These are phyloP conservation scores for Pseudocheirus occidentalis DNA, from an alignment of 2,797 vertebrate species.

Conservation along the genomic window DNA sequence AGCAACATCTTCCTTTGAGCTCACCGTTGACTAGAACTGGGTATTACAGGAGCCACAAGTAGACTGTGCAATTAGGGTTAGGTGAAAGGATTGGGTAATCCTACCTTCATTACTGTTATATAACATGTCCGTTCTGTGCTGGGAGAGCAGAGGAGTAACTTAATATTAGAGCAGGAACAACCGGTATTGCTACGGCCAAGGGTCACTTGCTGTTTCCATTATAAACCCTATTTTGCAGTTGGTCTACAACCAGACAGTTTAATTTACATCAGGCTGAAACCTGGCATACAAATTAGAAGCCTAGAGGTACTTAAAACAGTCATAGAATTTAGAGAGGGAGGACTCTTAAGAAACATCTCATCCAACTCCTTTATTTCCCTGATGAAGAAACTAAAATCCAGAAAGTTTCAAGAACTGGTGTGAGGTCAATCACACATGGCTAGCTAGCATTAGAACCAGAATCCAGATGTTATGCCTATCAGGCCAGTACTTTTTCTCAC, in stretches of 20 bases:
- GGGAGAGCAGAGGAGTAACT: conserved; percentile 77
- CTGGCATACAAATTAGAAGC: conserved; percentile 62
- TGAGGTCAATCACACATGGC: neutral
- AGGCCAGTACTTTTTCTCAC: neutral
- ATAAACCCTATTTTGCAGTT: conserved; percentile 77
- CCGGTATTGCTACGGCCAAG: conserved; percentile 75
- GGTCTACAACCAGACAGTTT: conserved; percentile 80
- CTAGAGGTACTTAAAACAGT: conserved; percentile 15
- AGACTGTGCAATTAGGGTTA: conserved; percentile 82
- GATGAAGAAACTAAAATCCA: neutral
- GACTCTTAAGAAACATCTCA: neutral
- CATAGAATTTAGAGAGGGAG: conserved; percentile 47
- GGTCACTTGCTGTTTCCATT: conserved; percentile 80
- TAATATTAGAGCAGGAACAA: conserved; percentile 73
- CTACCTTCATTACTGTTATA: conserved; percentile 79
- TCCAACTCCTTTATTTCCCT: conserved; percentile 19
- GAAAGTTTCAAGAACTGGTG: neutral
- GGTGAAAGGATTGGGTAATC: conserved; percentile 81
- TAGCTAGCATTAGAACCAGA: neutral
- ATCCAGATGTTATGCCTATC: neutral
- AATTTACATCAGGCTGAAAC: conserved; percentile 73
- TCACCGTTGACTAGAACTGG: conserved; percentile 66
- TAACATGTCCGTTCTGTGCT: conserved; percentile 76
- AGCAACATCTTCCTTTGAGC: conserved; percentile 71
- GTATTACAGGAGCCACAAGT: conserved; percentile 79